Percentiles rank a stretch among this genome's conserved stretches.
Evolutionary conservation across 2,113 vertebrate species (phyloP).

Genomic region (Rhegmatorhina hoffmannsi): DNA sequence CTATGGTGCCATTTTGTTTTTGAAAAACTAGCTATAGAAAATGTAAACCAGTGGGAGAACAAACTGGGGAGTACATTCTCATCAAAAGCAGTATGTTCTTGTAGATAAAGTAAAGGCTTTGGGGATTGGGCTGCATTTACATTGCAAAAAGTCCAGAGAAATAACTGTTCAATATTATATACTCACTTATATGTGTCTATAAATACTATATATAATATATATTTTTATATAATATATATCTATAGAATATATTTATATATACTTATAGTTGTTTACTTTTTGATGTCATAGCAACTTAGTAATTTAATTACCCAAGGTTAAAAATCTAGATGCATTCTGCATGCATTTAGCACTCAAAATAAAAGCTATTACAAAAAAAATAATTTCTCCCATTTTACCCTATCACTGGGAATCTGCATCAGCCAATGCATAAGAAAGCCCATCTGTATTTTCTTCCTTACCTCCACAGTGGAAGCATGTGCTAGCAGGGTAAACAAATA

Average conservation of each 20-base stretch:
- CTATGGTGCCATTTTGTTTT: background rate
- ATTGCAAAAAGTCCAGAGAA: background rate
- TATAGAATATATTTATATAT: background rate
- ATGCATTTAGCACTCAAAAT: background rate
- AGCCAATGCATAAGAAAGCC: background rate
- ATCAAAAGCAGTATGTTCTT: constrained; percentile 1
- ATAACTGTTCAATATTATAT: background rate
- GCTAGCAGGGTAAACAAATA: background rate
- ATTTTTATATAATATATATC: background rate
- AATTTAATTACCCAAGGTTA: background rate
- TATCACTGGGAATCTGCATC: background rate
- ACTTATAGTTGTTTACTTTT: background rate
- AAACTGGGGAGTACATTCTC: constrained; percentile 9
- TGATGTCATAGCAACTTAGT: background rate
- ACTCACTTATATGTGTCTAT: background rate
- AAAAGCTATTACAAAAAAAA: background rate
- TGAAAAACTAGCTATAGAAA: constrained; percentile 11
- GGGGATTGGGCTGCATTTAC: background rate
- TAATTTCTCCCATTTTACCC: background rate
- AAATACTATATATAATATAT: background rate
- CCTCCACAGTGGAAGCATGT: background rate
- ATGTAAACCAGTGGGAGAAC: constrained; percentile 22
- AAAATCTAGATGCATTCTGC: background rate
- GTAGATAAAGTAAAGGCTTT: background rate
- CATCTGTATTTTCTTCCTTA: background rate